Evolutionary conservation across 92 coral and sea anemone genomes (phyloP).

Genomic region (Epizoanthus ramosus): DNA sequence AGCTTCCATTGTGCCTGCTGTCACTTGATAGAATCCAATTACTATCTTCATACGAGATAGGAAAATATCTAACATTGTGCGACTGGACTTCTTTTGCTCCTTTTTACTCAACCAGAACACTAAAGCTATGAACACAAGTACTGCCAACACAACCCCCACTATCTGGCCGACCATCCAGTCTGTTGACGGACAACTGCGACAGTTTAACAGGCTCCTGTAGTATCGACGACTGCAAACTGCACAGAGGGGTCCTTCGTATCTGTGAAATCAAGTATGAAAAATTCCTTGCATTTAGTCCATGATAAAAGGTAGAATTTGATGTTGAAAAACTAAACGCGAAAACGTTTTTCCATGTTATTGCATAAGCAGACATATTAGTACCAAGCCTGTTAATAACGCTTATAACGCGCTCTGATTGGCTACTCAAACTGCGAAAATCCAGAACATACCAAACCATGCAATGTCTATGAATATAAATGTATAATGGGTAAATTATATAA

Average conservation of each 20-base stretch:
- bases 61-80: conserved; percentile 21
- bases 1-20: conserved; percentile 26
- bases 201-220: conserved; percentile 1
- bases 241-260: conserved; percentile 10
- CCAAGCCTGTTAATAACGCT: too few relatives aligned
- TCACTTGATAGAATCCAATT: conserved; percentile 35
- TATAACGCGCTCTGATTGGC: too few relatives aligned
- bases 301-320: too few relatives aligned
- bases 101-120: neutral
- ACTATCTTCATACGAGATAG: conserved; percentile 31
- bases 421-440: too few relatives aligned
- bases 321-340: too few relatives aligned
- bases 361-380: too few relatives aligned
- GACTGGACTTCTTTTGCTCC: neutral
- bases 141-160: neutral
- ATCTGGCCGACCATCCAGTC: conserved; percentile 25
- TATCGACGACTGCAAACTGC: conserved; percentile 36
- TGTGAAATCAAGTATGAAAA: neutral
- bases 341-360: too few relatives aligned
- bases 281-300: too few relatives aligned
- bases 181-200: conserved; percentile 24
- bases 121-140: neutral
- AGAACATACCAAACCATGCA: too few relatives aligned
- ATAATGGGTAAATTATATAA: too few relatives aligned
- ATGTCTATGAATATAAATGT: too few relatives aligned